Conservation (phyloP, 2,113 vertebrate genomes). For the Athene cunicularia region DNA sequence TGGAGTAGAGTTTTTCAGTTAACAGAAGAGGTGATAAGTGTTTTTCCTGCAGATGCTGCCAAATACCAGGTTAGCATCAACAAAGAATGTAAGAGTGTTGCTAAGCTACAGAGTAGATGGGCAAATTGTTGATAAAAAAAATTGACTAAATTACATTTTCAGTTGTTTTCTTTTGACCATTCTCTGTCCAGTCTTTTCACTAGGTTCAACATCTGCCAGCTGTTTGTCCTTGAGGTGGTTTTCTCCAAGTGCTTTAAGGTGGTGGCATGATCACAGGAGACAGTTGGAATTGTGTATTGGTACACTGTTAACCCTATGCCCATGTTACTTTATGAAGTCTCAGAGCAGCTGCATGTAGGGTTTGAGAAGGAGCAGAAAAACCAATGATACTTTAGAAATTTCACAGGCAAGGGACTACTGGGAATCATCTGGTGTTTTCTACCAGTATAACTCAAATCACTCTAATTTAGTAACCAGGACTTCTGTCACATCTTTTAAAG, state of each 20-base stretch:
- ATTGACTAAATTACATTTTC: background rate
- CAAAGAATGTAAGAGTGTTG: background rate
- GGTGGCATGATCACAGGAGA: background rate
- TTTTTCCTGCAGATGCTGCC: conserved; percentile 48
- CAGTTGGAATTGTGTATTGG: background rate
- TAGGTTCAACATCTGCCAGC: background rate
- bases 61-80: conserved; percentile 33
- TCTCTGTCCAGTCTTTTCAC: background rate
- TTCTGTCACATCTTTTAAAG: background rate
- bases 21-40: conserved; percentile 46
- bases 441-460: background rate
- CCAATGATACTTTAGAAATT: background rate
- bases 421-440: background rate
- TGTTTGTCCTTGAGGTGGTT: background rate
- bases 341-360: background rate
- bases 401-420: background rate
- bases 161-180: background rate
- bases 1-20: conserved; percentile 20
- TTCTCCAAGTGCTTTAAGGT: background rate
- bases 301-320: background rate
- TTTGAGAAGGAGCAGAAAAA: background rate
- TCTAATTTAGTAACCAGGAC: background rate
- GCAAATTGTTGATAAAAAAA: background rate
- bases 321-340: background rate
- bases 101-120: background rate